Percentiles rank a stretch among this genome's conserved stretches.
Evolutionary conservation across 2,888 invertebrate genomes (phyloP).

Genomic region (Xiphydria camelus): DNA sequence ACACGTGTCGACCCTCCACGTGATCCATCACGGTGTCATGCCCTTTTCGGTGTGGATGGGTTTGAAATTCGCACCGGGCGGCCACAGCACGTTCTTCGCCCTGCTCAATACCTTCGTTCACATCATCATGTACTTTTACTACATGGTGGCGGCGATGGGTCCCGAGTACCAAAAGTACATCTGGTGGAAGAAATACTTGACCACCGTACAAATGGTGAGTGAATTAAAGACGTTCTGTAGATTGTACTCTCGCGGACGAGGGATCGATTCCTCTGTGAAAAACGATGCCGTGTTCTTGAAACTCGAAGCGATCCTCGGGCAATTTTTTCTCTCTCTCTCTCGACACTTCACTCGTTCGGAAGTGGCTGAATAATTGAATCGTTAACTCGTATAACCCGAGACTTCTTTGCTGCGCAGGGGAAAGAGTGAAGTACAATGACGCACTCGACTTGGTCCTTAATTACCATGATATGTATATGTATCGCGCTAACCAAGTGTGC

Average conservation of each 20-base stretch:
- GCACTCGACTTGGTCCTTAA: too few species aligned
- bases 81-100: slow-evolving; percentile 96
- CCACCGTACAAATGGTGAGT: slow-evolving; percentile 90
- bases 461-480: too few species aligned
- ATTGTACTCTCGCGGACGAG: too few species aligned
- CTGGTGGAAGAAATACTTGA: slow-evolving; percentile 98
- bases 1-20: slow-evolving; percentile 92
- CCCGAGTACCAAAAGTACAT: slow-evolving; percentile 90
- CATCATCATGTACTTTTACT: slow-evolving; percentile 97
- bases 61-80: slow-evolving; percentile 93
- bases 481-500: too few species aligned
- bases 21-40: slow-evolving; percentile 96
- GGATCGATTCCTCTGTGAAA: too few species aligned
- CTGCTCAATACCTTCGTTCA: slow-evolving; percentile 94
- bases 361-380: too few species aligned
- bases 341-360: too few species aligned
- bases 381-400: too few species aligned
- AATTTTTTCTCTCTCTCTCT: too few species aligned
- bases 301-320: neutral
- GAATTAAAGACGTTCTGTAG: too few species aligned
- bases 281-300: neutral
- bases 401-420: too few species aligned
- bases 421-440: too few species aligned
- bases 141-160: slow-evolving; percentile 93
- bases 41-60: slow-evolving; percentile 94